Evolutionary conservation across 2,113 vertebrate genomes (phyloP).

Genomic region (Desmodus rotundus): DNA sequence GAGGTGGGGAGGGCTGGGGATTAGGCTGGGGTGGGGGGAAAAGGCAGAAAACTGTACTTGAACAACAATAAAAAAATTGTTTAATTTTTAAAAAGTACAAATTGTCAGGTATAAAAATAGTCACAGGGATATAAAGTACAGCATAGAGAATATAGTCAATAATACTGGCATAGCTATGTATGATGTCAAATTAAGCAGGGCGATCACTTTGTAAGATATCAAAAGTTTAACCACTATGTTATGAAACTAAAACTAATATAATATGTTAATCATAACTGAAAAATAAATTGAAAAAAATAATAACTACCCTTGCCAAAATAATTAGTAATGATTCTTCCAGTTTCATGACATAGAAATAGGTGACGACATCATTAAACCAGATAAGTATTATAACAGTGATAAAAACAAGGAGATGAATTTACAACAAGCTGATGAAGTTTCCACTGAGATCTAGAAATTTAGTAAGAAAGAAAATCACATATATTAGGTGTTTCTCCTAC

Average conservation of each 20-base stretch:
- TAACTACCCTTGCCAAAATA: not conserved
- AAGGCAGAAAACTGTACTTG: too few relatives aligned
- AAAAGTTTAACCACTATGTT: not conserved
- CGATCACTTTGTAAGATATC: not conserved
- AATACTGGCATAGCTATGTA: not conserved
- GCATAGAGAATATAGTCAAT: not conserved
- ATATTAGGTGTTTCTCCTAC: not conserved
- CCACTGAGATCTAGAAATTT: not conserved
- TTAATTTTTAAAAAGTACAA: not conserved
- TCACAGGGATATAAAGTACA: not conserved
- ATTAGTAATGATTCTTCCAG: not conserved
- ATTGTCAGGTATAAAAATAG: not conserved
- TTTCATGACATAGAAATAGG: not conserved
- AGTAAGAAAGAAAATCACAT: not conserved
- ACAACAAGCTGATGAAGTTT: not conserved
- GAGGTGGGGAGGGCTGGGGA: too few relatives aligned
- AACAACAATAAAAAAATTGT: too few relatives aligned
- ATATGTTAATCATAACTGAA: not conserved
- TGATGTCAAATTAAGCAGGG: too few relatives aligned
- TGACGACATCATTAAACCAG: not conserved
- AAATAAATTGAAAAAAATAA: not conserved
- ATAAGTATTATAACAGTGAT: not conserved
- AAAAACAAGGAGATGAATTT: not conserved
- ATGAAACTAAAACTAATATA: not conserved
- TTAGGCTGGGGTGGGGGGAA: too few relatives aligned